These are phyloP conservation scores for Echiichthys vipera DNA, from an alignment of 2,797 vertebrate species.

Conservation along the genomic window DNA sequence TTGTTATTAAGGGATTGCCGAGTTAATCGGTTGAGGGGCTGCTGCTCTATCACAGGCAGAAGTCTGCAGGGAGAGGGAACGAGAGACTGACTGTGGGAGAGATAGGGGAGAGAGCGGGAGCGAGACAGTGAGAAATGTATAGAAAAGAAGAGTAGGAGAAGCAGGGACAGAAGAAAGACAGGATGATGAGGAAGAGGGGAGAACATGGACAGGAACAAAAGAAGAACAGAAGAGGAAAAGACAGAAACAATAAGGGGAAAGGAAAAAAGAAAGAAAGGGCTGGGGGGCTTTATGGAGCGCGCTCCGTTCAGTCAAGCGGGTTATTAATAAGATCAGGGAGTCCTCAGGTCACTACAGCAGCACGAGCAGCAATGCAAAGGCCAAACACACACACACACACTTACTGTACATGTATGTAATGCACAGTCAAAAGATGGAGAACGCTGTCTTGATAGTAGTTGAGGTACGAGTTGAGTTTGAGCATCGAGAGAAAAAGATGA, in stretches of 20 bases:
- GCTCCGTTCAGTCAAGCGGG: conserved; percentile 72
- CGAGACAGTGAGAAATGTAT: conserved; percentile 9
- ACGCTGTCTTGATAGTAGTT: not conserved
- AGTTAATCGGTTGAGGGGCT: conserved; percentile 80
- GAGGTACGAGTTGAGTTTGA: conserved; percentile 11
- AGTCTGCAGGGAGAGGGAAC: conserved; percentile 69
- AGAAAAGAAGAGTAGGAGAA: conserved; percentile 13
- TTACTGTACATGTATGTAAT: not conserved
- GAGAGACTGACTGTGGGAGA: conserved; percentile 64
- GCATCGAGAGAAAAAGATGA: not conserved
- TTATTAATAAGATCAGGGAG: conserved; percentile 82
- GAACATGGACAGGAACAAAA: conserved; percentile 55
- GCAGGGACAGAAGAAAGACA: conserved; percentile 25
- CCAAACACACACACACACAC: conserved; percentile 11
- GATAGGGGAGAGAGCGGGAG: conserved; percentile 48
- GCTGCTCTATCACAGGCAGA: conserved; percentile 71
- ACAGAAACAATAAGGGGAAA: conserved; percentile 53
- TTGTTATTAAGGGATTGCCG: conserved; percentile 81
- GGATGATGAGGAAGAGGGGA: conserved; percentile 39
- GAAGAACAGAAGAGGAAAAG: conserved; percentile 46
- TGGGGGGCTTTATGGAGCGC: conserved; percentile 20
- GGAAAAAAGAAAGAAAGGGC: not conserved
- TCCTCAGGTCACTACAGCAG: conserved; percentile 67
- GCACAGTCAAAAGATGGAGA: not conserved
- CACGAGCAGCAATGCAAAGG: conserved; percentile 38